Evolutionary conservation across 2,888 invertebrate genomes (phyloP).

Genomic region (Invenusta paracnida): DNA sequence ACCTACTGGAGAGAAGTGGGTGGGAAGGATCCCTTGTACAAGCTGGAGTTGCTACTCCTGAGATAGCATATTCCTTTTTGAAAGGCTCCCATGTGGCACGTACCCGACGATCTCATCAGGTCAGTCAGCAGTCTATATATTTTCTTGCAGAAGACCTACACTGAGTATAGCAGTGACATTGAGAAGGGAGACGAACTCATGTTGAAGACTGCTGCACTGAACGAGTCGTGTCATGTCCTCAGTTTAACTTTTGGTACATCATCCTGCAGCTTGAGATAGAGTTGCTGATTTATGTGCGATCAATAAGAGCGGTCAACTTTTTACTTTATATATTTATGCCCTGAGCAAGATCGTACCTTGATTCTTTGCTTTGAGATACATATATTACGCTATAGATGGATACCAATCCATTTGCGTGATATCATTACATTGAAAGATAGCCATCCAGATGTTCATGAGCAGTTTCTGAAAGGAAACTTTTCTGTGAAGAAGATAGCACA

Average conservation of each 20-base stretch:
- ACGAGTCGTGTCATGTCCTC: background rate
- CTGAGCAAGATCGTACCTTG: slow-evolving; percentile 46
- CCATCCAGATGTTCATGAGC: slow-evolving; percentile 45
- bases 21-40: background rate
- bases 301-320: slow-evolving; percentile 45
- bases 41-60: background rate
- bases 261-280: slow-evolving; percentile 32
- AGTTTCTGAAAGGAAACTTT: slow-evolving; percentile 48
- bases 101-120: slow-evolving; percentile 47
- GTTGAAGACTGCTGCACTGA: background rate
- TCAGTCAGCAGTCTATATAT: too few species aligned
- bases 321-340: slow-evolving; percentile 31
- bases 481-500: slow-evolving; percentile 46
- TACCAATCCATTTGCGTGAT: slow-evolving; percentile 48
- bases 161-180: too few species aligned
- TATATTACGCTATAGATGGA: slow-evolving; percentile 49
- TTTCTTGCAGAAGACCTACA: too few species aligned
- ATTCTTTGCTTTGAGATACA: slow-evolving; percentile 47
- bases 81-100: slow-evolving; percentile 29
- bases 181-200: too few species aligned
- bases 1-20: background rate
- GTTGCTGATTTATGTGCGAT: slow-evolving; percentile 42
- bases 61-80: background rate
- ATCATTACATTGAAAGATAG: slow-evolving; percentile 45
- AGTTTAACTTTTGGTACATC: background rate